These are phyloP conservation scores for Lineus longissimus DNA, from an alignment of 1,140 invertebrate genomes.

Conservation along the genomic window DNA sequence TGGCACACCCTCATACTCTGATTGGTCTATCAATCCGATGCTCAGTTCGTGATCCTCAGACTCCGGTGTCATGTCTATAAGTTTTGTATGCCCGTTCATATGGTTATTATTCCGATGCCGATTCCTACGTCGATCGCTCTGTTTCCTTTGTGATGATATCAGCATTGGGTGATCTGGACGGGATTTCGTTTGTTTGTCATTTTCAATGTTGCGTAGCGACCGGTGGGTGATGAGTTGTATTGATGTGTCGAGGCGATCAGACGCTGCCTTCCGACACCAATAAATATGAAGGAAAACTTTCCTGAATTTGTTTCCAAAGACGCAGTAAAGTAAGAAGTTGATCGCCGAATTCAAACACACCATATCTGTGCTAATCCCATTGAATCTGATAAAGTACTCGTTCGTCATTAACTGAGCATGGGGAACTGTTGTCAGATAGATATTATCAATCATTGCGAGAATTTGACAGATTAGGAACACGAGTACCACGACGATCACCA, in stretches of 20 bases:
- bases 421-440: slow-evolving; percentile 47
- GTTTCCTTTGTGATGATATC: background rate
- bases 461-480: slow-evolving; percentile 72
- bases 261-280: background rate
- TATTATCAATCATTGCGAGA: slow-evolving; percentile 55
- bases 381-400: slow-evolving; percentile 56
- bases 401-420: slow-evolving; percentile 59
- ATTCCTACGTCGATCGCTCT: background rate
- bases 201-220: background rate
- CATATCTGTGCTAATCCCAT: slow-evolving; percentile 70
- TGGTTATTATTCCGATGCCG: background rate
- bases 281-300: slow-evolving; percentile 82
- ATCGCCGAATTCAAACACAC: slow-evolving; percentile 64
- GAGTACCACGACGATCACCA: slow-evolving; percentile 71
- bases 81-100: slow-evolving; percentile 2
- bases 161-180: background rate
- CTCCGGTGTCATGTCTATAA: background rate
- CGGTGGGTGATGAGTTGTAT: background rate
- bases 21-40: background rate
- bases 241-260: background rate
- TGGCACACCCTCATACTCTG: background rate
- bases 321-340: slow-evolving; percentile 76
- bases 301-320: slow-evolving; percentile 94
- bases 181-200: background rate
- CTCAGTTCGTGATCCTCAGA: background rate